Evolutionary conservation across 2,888 invertebrate species (phyloP).

Genomic region (Chirona hameri): DNA sequence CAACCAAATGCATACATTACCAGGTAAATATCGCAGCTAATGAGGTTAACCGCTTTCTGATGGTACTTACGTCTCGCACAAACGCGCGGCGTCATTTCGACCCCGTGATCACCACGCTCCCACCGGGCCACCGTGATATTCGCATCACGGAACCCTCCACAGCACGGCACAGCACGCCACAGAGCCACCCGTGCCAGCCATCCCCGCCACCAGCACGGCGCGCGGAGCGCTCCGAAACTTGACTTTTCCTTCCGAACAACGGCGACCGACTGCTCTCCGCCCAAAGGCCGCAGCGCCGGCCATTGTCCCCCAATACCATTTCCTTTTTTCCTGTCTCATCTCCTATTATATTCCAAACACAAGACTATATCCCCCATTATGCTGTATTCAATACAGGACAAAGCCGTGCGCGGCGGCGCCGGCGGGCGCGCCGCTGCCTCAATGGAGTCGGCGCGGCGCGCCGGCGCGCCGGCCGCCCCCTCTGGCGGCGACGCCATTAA

Average conservation of each 20-base stretch:
- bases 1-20: too few species aligned
- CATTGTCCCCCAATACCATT: slow-evolving; percentile 25
- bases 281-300: neutral
- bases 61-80: neutral
- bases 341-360: slow-evolving; percentile 29
- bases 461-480: neutral
- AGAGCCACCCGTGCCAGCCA: neutral
- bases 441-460: neutral
- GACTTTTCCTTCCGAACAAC: neutral
- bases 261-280: neutral
- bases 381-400: slow-evolving; percentile 25
- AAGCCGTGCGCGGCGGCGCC: neutral
- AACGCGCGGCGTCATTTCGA: neutral
- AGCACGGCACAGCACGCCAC: neutral
- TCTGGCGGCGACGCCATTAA: slow-evolving; percentile 1
- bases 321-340: slow-evolving; percentile 28
- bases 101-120: neutral
- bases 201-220: neutral
- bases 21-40: too few species aligned
- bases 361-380: slow-evolving; percentile 28
- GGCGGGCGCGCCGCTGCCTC: neutral
- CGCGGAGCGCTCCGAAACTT: neutral
- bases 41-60: too few species aligned
- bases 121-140: neutral
- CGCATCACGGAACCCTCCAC: neutral